Evolutionary conservation across 2,797 vertebrate species (phyloP).

Genomic region (Sebastes nivosus): DNA sequence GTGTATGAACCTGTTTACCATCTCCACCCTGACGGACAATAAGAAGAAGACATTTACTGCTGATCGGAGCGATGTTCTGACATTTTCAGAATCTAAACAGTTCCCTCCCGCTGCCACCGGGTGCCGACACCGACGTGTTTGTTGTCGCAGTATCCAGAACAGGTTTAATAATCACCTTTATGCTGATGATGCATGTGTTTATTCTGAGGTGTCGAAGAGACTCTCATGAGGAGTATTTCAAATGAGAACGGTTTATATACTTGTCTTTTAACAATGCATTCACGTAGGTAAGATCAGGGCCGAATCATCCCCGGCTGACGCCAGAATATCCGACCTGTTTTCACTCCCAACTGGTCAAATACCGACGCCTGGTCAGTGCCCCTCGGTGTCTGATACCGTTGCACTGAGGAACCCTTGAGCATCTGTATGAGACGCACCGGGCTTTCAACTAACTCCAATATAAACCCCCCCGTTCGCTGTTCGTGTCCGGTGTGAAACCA

Average conservation of each 20-base stretch:
- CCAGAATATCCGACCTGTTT: background rate
- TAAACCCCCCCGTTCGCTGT: no score
- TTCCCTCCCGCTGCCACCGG: background rate
- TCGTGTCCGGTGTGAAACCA: no score
- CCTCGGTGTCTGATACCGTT: background rate
- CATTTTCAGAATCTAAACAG: background rate
- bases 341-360: background rate
- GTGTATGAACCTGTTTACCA: background rate
- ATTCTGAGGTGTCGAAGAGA: background rate
- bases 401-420: background rate
- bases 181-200: constrained; percentile 22
- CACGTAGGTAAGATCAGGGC: background rate
- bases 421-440: background rate
- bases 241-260: background rate
- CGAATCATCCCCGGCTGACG: background rate
- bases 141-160: background rate
- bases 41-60: background rate
- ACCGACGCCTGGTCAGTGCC: background rate
- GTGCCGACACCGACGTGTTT: background rate
- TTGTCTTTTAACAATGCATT: constrained; percentile 15
- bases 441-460: background rate
- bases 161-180: background rate
- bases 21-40: background rate
- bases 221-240: background rate
- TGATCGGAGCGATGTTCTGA: background rate